Conservation (phyloP, 2,888 invertebrate species). For the Hypolimnas misippus region DNA sequence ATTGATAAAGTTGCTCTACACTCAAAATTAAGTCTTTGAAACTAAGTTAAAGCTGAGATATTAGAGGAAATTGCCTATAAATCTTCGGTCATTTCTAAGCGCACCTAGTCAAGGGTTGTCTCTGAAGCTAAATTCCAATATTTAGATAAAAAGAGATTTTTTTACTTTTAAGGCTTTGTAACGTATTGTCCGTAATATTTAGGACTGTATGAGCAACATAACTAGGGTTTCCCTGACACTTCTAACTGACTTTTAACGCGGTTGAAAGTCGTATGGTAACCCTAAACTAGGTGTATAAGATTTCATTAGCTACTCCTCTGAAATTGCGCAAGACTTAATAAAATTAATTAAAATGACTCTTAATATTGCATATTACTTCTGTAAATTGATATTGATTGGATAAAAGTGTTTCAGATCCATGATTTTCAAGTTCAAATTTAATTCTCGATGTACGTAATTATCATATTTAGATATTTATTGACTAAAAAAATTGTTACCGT, state of each 20-base stretch:
- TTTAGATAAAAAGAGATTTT: not conserved
- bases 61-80: constrained; percentile 64
- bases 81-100: constrained; percentile 60
- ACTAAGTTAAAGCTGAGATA: constrained; percentile 54
- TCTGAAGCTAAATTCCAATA: not conserved
- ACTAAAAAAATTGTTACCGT: too few species aligned
- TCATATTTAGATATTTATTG: too few species aligned
- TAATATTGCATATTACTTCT: not conserved
- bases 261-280: not conserved
- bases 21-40: constrained; percentile 46
- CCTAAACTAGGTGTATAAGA: constrained; percentile 16
- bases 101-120: constrained; percentile 44
- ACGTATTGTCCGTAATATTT: not conserved
- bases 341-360: constrained; percentile 10
- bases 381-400: not conserved
- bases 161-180: not conserved
- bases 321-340: constrained; percentile 22
- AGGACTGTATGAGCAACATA: not conserved
- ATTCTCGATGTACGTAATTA: too few species aligned
- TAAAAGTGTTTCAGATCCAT: not conserved
- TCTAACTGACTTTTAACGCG: not conserved
- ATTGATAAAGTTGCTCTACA: constrained; percentile 35
- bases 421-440: too few species aligned
- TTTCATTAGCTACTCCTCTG: constrained; percentile 27
- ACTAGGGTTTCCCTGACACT: not conserved